Evolutionary conservation across 1,140 invertebrate species (phyloP), one percentile per base, ranked within the genome.

Genomic region (Zaprionus camerounensis): DNA sequence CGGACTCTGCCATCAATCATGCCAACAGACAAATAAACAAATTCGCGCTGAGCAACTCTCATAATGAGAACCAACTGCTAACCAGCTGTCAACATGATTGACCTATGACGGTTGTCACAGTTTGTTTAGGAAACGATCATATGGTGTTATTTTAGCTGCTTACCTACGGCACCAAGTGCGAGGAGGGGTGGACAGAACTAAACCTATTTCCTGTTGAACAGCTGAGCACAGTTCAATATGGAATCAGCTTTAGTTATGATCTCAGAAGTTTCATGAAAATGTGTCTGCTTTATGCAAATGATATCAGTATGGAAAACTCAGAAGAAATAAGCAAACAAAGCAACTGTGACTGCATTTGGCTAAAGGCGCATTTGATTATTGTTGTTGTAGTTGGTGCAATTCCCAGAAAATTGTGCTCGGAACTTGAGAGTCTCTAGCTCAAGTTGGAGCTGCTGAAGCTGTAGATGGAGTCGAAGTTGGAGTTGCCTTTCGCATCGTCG

Each of bases 371-470:
- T 75, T 57, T 28, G 28, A 56, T 70, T 49, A 53, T 62, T 49
- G 15, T 44, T 41, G 53, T 28, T 31, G 28, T 66, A 41, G 69
- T 22, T 55, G 53, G 57, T 69, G 74, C 82, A 59, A 75, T 85
- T 85, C 82, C 71, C 78, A 85, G 78, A 85, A 85, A 85, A 81
- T 79, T 46, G 59, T 85, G 81, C 55, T 57, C 66, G 78, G 61
- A 85, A 85, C 81, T 85, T 85, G 70, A 85, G 65, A 77, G 75
- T 61, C 73, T 61, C 71, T 26, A 61, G 53, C 56, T 66, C 26
- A 59, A 57, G 79, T 69, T 62, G 13, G 13, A 41, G 53, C 57
- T 72, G 79, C 57, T 34, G 31, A 34, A 31, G 53, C 36, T 71
- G 44, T 36, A 58, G 61, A 7, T 34, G 55, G 12, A 28, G 24